A percentile compares a stretch with the other conserved stretches of the same genome.
Conservation (phyloP, 2,797 vertebrate species). For the Siniperca obscura region DNA sequence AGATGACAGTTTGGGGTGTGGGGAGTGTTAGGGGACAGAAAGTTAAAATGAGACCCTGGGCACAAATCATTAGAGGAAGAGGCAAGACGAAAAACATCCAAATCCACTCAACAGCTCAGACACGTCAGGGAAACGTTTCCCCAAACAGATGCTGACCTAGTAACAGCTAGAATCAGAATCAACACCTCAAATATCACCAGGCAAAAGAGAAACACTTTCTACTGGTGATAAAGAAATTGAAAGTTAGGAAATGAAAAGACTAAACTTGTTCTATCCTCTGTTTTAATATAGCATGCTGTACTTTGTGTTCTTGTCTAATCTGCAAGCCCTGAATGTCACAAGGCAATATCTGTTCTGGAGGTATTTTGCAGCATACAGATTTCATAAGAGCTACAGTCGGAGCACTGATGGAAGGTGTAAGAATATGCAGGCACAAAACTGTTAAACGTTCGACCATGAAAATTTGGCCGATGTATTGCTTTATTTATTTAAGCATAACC, state of each 20-base stretch:
- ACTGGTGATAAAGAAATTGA: constrained; percentile 16
- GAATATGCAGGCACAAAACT: constrained; percentile 9
- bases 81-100: constrained; percentile 67
- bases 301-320: constrained; percentile 44
- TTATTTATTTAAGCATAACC: background rate
- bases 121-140: constrained; percentile 51
- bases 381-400: background rate
- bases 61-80: constrained; percentile 66
- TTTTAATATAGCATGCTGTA: constrained; percentile 23
- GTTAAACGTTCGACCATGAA: background rate
- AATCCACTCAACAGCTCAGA: constrained; percentile 72
- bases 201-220: constrained; percentile 52
- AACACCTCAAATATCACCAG: constrained; percentile 58
- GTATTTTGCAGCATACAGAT: background rate
- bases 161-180: constrained; percentile 66
- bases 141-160: constrained; percentile 67
- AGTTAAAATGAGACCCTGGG: constrained; percentile 66
- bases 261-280: constrained; percentile 22
- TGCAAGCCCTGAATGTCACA: constrained; percentile 12
- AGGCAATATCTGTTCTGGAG: constrained; percentile 25
- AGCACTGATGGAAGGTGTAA: constrained; percentile 7
- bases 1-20: constrained; percentile 65
- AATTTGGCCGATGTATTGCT: background rate
- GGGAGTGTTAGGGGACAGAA: constrained; percentile 55
- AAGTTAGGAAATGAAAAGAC: constrained; percentile 39